These are phyloP conservation scores for Musca vetustissima DNA, from an alignment of 1,140 invertebrate genomes.

Conservation along the genomic window DNA sequence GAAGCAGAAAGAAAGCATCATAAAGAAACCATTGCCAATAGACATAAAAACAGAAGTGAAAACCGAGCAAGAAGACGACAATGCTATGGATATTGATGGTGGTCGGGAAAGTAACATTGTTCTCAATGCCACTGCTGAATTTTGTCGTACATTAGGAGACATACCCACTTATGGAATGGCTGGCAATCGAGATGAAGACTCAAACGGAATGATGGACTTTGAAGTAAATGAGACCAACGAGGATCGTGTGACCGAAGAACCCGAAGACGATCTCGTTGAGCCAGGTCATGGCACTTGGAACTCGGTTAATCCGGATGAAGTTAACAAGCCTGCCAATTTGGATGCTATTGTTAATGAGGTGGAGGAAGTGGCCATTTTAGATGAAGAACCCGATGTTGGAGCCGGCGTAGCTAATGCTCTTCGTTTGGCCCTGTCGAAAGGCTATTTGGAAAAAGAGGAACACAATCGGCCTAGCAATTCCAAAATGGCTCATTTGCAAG, in stretches of 20 bases:
- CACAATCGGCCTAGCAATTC: constrained; percentile 70
- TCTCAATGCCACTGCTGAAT: constrained; percentile 93
- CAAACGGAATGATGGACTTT: constrained; percentile 74
- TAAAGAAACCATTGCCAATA: constrained; percentile 52
- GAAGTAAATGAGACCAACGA: constrained; percentile 40
- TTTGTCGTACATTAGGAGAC: constrained; percentile 93
- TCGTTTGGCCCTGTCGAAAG: constrained; percentile 91
- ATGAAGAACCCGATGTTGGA: constrained; percentile 93
- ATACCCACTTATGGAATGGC: constrained; percentile 90
- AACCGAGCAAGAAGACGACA: constrained; percentile 53
- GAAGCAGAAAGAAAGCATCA: constrained; percentile 63
- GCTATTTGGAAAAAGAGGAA: constrained; percentile 86
- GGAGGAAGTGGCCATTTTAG: constrained; percentile 76
- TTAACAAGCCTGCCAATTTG: constrained; percentile 45
- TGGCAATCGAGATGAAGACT: constrained; percentile 82
- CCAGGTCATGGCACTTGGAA: constrained; percentile 57
- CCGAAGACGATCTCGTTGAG: constrained; percentile 31
- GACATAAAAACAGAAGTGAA: constrained; percentile 57
- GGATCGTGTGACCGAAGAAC: constrained; percentile 37
- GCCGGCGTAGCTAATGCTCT: constrained; percentile 90
- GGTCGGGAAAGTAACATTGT: constrained; percentile 62
- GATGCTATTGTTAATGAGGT: constrained; percentile 52
- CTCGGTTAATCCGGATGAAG: constrained; percentile 57
- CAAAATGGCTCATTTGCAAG: constrained; percentile 75
- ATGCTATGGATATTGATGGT: constrained; percentile 24